A percentile compares a stretch with the other conserved stretches of the same genome.
Conservation (phyloP, 1,140 invertebrate genomes). For the Hypsibius dujardini region DNA sequence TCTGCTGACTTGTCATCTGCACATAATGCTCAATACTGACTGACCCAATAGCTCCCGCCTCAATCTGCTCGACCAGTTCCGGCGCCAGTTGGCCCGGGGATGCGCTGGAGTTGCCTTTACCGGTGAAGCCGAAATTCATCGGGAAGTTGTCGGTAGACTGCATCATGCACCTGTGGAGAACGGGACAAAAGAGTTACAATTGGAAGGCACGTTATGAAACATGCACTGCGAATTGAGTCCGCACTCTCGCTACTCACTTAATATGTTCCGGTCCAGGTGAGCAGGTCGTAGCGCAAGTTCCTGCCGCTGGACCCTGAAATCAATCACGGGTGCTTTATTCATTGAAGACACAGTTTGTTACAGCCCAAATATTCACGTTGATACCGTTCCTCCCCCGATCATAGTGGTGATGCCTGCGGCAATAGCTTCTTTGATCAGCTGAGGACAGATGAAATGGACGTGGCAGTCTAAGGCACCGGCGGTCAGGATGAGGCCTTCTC, state of each 20-base stretch:
- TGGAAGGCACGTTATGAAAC: background rate
- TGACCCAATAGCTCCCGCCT: slow-evolving; percentile 33
- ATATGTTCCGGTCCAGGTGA: slow-evolving; percentile 33
- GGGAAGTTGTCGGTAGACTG: slow-evolving; percentile 33
- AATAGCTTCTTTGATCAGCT: slow-evolving; percentile 30
- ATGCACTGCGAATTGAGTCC: background rate
- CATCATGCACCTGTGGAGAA: slow-evolving; percentile 29
- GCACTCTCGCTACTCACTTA: slow-evolving; percentile 24
- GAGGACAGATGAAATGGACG: slow-evolving; percentile 33
- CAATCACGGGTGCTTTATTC: background rate
- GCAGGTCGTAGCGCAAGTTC: slow-evolving; percentile 33
- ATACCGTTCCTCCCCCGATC: slow-evolving; percentile 32
- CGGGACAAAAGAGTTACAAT: background rate
- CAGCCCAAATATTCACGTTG: background rate
- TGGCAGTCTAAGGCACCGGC: slow-evolving; percentile 32
- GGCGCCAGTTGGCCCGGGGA: slow-evolving; percentile 23
- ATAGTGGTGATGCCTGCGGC: slow-evolving; percentile 33
- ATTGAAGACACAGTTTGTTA: background rate
- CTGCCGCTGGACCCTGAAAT: slow-evolving; percentile 29
- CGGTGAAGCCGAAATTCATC: slow-evolving; percentile 34
- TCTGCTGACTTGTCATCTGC: background rate
- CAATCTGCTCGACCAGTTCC: slow-evolving; percentile 31
- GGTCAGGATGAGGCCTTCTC: slow-evolving; percentile 32
- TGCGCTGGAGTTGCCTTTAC: slow-evolving; percentile 31
- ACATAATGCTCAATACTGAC: slow-evolving; percentile 16